These are phyloP conservation scores for Micrasema longulum DNA, from an alignment of 1,140 invertebrate species.

Conservation along the genomic window DNA sequence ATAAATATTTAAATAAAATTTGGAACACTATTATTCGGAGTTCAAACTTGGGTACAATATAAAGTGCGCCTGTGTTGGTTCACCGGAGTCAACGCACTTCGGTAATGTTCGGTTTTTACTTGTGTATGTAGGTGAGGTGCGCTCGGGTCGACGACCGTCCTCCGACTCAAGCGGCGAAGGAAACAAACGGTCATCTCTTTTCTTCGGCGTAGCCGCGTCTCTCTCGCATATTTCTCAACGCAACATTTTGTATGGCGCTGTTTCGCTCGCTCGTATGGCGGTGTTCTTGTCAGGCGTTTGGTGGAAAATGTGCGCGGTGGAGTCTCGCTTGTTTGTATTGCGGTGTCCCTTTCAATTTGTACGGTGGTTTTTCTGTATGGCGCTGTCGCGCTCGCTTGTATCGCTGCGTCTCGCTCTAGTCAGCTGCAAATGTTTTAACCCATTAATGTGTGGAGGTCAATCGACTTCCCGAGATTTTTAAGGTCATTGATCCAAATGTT, in stretches of 20 bases:
- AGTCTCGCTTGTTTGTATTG: too few species aligned
- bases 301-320: too few species aligned
- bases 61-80: conserved; percentile 1
- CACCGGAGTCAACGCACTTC: conserved; percentile 31
- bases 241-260: too few species aligned
- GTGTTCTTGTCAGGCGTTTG: too few species aligned
- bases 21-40: too few species aligned
- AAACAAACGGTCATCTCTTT: conserved; percentile 5
- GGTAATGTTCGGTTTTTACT: conserved; percentile 24
- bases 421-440: conserved; percentile 18
- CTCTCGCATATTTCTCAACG: too few species aligned
- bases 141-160: conserved; percentile 51
- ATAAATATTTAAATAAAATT: too few species aligned
- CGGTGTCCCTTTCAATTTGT: background rate
- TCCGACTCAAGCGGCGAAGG: conserved; percentile 26
- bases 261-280: too few species aligned
- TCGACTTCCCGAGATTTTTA: conserved; percentile 1
- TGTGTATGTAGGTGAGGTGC: conserved; percentile 53
- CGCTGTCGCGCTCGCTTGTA: conserved; percentile 32
- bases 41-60: too few species aligned
- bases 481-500: conserved; percentile 12
- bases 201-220: conserved; percentile 14
- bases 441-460: conserved; percentile 24
- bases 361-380: conserved; percentile 10
- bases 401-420: conserved; percentile 22